phyloP scores from a whole-genome alignment of 2,888 invertebrate genomes.

The Erynnis tages region DNA sequence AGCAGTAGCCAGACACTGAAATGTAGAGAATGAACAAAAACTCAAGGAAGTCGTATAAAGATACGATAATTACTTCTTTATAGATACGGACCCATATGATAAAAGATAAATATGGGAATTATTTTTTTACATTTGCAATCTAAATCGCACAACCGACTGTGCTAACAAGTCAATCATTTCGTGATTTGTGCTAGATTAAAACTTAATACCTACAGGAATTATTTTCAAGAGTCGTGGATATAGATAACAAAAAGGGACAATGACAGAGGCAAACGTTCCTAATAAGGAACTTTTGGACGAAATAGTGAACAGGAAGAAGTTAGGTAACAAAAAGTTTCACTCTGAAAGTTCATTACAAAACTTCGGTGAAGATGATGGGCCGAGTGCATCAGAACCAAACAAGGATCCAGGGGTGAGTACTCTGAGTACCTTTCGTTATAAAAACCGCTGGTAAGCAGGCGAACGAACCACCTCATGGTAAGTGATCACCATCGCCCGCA shows the following conservation, averaged over 20 bases:
- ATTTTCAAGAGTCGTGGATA: not conserved
- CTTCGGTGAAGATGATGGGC: slow-evolving; percentile 54
- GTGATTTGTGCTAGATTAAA: slow-evolving; percentile 23
- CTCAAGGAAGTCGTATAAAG: slow-evolving; percentile 37
- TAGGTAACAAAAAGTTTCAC: slow-evolving; percentile 69
- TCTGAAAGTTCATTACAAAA: slow-evolving; percentile 70
- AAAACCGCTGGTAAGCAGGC: no score
- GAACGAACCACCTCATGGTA: no score
- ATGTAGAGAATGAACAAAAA: slow-evolving; percentile 7
- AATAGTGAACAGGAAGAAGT: slow-evolving; percentile 54
- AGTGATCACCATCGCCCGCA: no score
- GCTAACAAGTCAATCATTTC: slow-evolving; percentile 32
- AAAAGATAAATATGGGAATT: slow-evolving; percentile 51
- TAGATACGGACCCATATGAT: slow-evolving; percentile 50
- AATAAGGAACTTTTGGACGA: slow-evolving; percentile 56
- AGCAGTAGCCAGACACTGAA: slow-evolving; percentile 5
- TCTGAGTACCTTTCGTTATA: not conserved
- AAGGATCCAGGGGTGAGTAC: slow-evolving; percentile 64
- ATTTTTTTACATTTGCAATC: slow-evolving; percentile 66
- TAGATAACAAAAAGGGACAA: slow-evolving; percentile 35
- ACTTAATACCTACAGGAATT: slow-evolving; percentile 1
- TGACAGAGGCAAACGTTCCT: slow-evolving; percentile 47
- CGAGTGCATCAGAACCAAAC: slow-evolving; percentile 33
- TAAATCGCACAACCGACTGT: slow-evolving; percentile 50
- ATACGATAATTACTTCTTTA: slow-evolving; percentile 52